These are phyloP conservation scores for Fregata magnificens DNA, from an alignment of 2,113 vertebrate species.

Conservation along the genomic window DNA sequence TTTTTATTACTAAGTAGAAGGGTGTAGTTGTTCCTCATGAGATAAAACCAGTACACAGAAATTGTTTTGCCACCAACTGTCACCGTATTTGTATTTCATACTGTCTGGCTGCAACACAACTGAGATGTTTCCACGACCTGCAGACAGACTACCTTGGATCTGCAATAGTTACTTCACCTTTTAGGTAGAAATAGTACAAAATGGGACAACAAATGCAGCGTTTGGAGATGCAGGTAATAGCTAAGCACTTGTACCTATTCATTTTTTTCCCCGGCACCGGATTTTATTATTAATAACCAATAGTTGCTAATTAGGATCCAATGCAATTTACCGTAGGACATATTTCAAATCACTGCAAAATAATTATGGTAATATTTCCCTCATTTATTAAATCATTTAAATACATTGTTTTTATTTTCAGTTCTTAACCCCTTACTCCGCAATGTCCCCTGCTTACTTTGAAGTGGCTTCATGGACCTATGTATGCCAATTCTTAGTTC, in stretches of 20 bases:
- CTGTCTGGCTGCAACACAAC: neutral
- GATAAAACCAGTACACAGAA: neutral
- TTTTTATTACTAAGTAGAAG: neutral
- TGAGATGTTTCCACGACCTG: neutral
- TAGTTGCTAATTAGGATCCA: neutral
- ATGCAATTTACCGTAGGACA: neutral
- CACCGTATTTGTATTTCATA: neutral
- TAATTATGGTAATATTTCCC: neutral
- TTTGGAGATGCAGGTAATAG: neutral
- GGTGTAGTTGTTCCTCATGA: neutral
- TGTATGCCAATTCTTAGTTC: rapidly evolving
- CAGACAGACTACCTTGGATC: neutral
- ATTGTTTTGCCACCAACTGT: neutral
- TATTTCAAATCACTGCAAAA: neutral
- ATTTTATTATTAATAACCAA: neutral
- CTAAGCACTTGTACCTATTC: neutral
- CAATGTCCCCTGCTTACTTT: rapidly evolving
- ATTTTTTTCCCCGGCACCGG: neutral
- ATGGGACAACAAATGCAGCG: rapidly evolving
- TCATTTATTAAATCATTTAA: neutral
- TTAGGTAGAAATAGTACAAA: neutral
- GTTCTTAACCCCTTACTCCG: rapidly evolving
- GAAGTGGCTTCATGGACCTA: neutral
- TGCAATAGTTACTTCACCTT: neutral
- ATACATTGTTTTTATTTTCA: neutral